Percentiles rank a stretch among this genome's conserved stretches.
These are phyloP conservation scores for Manacus vitellinus DNA, from an alignment of 2,113 vertebrate species.

Conservation along the genomic window DNA sequence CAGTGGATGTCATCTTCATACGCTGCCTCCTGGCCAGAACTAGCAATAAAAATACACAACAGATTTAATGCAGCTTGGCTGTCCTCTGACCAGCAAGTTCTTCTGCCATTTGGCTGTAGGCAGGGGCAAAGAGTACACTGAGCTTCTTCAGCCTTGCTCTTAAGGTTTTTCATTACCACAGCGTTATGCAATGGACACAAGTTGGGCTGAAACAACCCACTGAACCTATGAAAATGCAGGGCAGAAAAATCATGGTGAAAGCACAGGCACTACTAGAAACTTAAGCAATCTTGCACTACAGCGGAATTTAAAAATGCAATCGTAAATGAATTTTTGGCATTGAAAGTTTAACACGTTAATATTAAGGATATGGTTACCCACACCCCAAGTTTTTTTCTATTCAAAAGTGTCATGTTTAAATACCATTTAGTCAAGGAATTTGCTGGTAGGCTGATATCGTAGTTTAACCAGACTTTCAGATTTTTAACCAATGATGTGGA, in stretches of 20 bases:
- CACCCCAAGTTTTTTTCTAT: fast-evolving
- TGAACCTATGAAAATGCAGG: background rate
- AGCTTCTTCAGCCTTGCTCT: background rate
- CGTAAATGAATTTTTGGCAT: background rate
- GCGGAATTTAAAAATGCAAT: fast-evolving
- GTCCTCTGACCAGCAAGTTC: background rate
- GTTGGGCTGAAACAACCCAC: background rate
- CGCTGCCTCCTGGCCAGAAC: background rate
- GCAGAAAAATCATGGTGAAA: background rate
- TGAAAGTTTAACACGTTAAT: background rate
- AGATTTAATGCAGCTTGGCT: background rate
- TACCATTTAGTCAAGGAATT: background rate
- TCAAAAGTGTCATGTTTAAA: background rate
- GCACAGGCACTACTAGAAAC: background rate
- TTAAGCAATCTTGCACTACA: background rate
- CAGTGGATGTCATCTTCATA: background rate
- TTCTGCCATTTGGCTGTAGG: background rate
- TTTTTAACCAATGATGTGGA: background rate
- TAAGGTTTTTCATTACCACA: background rate
- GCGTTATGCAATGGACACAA: background rate
- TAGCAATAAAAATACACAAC: background rate
- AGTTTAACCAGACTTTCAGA: background rate
- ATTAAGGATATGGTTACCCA: background rate
- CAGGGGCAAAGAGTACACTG: background rate
- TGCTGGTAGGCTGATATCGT: background rate